Percentiles rank a stretch among this genome's conserved stretches.
Evolutionary conservation across 2,888 invertebrate genomes (phyloP).

Genomic region (Euzophera pinguis): DNA sequence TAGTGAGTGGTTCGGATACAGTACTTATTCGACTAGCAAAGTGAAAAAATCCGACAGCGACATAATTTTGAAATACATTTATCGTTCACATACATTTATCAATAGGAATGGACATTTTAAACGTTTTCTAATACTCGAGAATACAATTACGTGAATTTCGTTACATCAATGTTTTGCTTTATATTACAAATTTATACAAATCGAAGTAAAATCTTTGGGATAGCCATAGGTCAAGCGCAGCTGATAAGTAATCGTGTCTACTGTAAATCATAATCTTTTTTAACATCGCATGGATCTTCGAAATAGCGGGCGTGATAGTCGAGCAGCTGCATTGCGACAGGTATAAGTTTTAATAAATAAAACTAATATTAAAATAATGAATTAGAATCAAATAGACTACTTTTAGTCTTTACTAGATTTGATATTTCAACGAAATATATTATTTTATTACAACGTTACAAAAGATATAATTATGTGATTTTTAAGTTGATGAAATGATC

Average conservation of each 20-base stretch:
- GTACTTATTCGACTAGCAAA: constrained; percentile 44
- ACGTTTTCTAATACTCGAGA: constrained; percentile 31
- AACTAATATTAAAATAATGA: no score
- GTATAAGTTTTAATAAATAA: no score
- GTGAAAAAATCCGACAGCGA: constrained; percentile 63
- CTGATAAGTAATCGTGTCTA: not conserved
- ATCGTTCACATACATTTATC: constrained; percentile 42
- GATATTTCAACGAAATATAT: no score
- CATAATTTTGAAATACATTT: constrained; percentile 32
- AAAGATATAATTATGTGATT: no score
- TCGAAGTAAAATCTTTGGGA: constrained; percentile 29
- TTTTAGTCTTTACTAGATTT: no score
- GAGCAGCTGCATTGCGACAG: no score
- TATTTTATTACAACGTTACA: no score
- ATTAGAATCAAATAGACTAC: no score
- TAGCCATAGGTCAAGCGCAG: constrained; percentile 20
- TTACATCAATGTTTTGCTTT: constrained; percentile 40
- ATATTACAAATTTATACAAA: constrained; percentile 40
- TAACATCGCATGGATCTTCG: not conserved
- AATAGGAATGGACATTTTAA: constrained; percentile 57
- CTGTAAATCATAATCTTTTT: not conserved
- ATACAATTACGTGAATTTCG: constrained; percentile 44
- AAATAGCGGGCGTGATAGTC: no score
- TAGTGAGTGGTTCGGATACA: constrained; percentile 49
- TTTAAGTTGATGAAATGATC: no score